A percentile compares a stretch with the other conserved stretches of the same genome.
These are phyloP conservation scores for Phrixothrix hirtus DNA, from an alignment of 2,888 invertebrate genomes.

Conservation along the genomic window DNA sequence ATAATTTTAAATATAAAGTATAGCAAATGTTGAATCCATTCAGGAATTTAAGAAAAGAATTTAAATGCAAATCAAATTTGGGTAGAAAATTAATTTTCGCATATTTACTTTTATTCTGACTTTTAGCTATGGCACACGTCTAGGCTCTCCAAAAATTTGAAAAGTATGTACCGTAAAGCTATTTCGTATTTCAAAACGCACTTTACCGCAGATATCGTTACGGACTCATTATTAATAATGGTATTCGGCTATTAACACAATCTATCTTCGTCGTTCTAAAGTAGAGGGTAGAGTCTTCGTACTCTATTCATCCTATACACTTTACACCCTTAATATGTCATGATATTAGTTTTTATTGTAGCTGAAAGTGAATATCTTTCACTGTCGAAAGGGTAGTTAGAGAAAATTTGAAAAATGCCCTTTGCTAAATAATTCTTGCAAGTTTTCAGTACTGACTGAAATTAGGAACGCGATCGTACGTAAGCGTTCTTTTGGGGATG, in stretches of 20 bases:
- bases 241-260: conserved; percentile 41
- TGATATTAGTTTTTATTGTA: conserved; percentile 35
- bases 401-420: no score
- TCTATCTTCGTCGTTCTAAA: conserved; percentile 28
- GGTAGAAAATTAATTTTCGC: no score
- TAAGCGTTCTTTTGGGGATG: no score
- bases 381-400: conserved; percentile 23
- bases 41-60: no score
- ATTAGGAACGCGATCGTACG: no score
- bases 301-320: conserved; percentile 14
- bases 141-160: conserved; percentile 19
- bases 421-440: no score
- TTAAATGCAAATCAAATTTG: no score
- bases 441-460: no score
- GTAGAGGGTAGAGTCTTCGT: conserved; percentile 9
- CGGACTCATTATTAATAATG: conserved; percentile 45
- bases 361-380: conserved; percentile 21
- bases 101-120: neutral
- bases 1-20: no score
- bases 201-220: conserved; percentile 39
- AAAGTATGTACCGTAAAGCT: conserved; percentile 31
- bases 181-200: conserved; percentile 40
- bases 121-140: conserved; percentile 10
- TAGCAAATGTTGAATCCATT: no score
- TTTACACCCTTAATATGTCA: conserved; percentile 31